Conservation (phyloP, 2,797 vertebrate genomes). For the Betta splendens region DNA sequence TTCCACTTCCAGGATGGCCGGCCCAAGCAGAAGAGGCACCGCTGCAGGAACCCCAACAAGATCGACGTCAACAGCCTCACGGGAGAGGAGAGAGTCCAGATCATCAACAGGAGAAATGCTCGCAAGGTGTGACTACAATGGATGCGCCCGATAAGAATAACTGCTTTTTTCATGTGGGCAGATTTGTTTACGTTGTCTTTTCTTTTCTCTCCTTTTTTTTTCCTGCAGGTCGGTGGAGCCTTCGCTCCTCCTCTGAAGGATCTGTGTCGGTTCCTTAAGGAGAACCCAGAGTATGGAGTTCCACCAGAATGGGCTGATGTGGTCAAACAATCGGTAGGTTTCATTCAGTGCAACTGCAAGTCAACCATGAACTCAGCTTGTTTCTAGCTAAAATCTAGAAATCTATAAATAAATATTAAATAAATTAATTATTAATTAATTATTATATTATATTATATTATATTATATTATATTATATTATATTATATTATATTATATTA, state of each 20-base stretch:
- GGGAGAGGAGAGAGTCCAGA: constrained; percentile 96
- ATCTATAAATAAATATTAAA: no score
- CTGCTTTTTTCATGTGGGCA: background rate
- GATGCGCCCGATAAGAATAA: background rate
- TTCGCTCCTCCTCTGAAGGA: constrained; percentile 98
- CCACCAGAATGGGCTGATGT: constrained; percentile 98
- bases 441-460: no score
- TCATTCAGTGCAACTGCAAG: background rate
- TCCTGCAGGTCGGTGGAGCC: constrained; percentile 92
- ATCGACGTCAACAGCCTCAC: constrained; percentile 96
- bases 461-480: no score
- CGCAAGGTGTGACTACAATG: constrained; percentile 85
- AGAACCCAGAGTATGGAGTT: constrained; percentile 98
- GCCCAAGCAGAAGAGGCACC: constrained; percentile 97
- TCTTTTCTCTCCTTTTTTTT: constrained; percentile 43
- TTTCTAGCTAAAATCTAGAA: no score
- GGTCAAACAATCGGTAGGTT: constrained; percentile 97
- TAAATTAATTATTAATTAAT: no score
- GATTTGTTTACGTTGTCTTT: constrained; percentile 20
- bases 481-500: no score
- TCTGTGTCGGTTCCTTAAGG: constrained; percentile 94
- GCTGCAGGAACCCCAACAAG: constrained; percentile 97
- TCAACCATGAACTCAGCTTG: background rate
- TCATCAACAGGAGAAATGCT: constrained; percentile 97
- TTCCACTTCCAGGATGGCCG: constrained; percentile 94